Base-by-base conservation (phyloP, 1,140 invertebrate species). In the Trichoplusia ni region DNA sequence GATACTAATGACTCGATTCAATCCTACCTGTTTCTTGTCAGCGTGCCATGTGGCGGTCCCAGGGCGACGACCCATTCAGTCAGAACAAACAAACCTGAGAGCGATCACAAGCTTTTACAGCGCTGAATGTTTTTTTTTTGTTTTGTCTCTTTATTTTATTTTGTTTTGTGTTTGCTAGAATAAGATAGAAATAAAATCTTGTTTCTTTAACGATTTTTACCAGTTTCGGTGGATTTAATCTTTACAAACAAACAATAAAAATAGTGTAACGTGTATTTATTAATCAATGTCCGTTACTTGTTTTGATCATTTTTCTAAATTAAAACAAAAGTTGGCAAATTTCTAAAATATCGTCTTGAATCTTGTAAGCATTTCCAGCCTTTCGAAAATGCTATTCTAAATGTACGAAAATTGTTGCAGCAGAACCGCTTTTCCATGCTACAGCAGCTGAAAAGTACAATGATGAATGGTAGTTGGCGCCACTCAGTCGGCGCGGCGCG, bases 401-500 rank as follows among this genome's bases (percentile, higher is more conserved):
- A n/a, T n/a, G n/a, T n/a, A 27, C 25, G 25, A 27, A 27, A 3
- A 27, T 4, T 4, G 3, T 27, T 35, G 11, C 4, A 4, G n/a
- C 33, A 54, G 35, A n/a, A n/a, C n/a, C 35, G 35, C 33, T 54
- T 38, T 33, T 46, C n/a, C 13, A 11, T 37, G 53, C 67, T 60
- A 38, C 42, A 69, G 54, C 61, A 16, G 47, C 47, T 54, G 11
- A 21, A 59, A 27, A 40, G 16, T 27, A 40, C 9, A 38, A 27
- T 9, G 14, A 23, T 64, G 40, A 58, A 67, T 64, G 61, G 65
- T 64, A 61, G 56, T 63, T 67, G 69, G 69, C 69, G 69, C 64
- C 69, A 62, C 56, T 58, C 54, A 25, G 69, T 71, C 69, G 69
- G 44, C 60, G 64, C 49, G 47, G 18, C 44, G 33, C 21, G 51